Percentiles rank a stretch among this genome's conserved stretches.
Conservation (phyloP, 1,140 invertebrate genomes). For the Drosophila auraria region DNA sequence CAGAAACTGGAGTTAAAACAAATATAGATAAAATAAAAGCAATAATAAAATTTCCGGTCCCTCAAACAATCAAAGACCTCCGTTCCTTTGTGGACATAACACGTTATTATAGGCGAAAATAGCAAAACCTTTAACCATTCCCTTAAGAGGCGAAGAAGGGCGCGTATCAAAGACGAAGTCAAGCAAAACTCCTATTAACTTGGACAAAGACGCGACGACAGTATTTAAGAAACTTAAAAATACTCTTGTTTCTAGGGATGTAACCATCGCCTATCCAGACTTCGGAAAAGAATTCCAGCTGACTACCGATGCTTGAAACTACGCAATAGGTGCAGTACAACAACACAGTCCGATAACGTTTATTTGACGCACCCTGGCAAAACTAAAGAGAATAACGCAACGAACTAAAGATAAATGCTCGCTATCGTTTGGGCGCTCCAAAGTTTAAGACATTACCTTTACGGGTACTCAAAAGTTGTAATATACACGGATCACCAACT, state of each 20-base stretch:
- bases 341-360: neutral
- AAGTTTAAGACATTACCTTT: slow-evolving; percentile 4
- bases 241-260: neutral
- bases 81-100: too few species aligned
- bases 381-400: neutral
- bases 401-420: neutral
- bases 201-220: neutral
- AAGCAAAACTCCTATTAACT: neutral
- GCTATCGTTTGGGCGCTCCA: neutral
- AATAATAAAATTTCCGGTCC: too few species aligned
- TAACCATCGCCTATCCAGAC: neutral
- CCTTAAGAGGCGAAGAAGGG: neutral
- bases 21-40: too few species aligned
- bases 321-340: neutral
- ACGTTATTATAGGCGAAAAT: too few species aligned
- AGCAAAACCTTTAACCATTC: too few species aligned
- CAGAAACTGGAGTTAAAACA: neutral
- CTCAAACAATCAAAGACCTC: too few species aligned
- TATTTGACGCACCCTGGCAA: neutral
- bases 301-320: neutral
- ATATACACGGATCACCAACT: neutral
- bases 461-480: slow-evolving; percentile 1
- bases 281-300: neutral
- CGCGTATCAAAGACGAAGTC: neutral
- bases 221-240: neutral